Percentiles rank a stretch among this genome's conserved stretches.
These are phyloP conservation scores for Python bivittatus DNA, from an alignment of 2,113 vertebrate species.

Conservation along the genomic window DNA sequence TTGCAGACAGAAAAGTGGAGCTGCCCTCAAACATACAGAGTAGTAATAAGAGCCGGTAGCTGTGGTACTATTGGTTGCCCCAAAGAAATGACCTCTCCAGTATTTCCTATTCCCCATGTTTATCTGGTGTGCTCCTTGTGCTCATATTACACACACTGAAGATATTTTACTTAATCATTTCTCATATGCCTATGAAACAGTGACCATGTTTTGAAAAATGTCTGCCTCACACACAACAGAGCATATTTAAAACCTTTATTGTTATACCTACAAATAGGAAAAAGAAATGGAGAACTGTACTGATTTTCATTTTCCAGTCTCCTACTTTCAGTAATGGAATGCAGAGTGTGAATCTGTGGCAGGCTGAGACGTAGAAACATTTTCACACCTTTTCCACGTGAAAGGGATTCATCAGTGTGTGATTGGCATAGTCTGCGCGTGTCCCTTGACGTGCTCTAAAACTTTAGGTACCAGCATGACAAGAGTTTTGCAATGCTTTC, in stretches of 20 bases:
- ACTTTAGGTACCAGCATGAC: no score
- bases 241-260: not conserved
- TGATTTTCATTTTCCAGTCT: no score
- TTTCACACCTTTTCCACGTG: no score
- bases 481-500: no score
- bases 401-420: no score
- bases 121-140: not conserved
- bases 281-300: no score
- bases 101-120: not conserved
- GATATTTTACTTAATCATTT: not conserved
- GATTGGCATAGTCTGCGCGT: no score
- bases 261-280: no score
- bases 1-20: not conserved
- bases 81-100: not conserved
- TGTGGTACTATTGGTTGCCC: not conserved
- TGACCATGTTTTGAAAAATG: not conserved
- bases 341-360: no score
- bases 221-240: not conserved
- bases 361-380: no score
- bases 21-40: not conserved
- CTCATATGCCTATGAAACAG: not conserved
- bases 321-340: no score
- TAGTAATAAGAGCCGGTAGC: not conserved
- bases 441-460: no score
- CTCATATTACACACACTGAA: not conserved